A percentile compares a stretch with the other conserved stretches of the same genome.
phyloP scores from a whole-genome alignment of 2,888 invertebrate species.

The Andrena camellia region DNA sequence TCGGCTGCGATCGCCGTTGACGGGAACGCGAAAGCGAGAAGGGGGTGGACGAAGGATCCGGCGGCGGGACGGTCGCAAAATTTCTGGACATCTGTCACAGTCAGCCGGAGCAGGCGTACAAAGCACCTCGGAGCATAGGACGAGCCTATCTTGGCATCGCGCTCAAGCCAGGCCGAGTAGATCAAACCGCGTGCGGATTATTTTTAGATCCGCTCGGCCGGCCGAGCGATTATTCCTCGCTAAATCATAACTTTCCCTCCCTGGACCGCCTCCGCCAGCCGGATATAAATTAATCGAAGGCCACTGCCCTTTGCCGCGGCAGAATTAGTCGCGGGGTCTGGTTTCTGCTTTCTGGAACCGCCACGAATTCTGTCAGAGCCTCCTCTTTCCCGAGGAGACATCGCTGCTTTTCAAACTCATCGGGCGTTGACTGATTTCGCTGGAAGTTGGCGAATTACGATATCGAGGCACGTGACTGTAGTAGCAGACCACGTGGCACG shows the following conservation, averaged over 20 bases:
- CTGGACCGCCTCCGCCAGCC: conserved; percentile 25
- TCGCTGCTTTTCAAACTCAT: neutral
- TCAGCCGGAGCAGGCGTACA: conserved; percentile 40
- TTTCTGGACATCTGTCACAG: conserved; percentile 58
- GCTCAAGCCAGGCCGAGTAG: conserved; percentile 47
- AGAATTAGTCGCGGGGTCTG: conserved; percentile 11
- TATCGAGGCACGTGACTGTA: conserved; percentile 39
- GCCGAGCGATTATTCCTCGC: conserved; percentile 77
- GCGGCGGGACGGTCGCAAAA: conserved; percentile 27
- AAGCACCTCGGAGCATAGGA: conserved; percentile 49
- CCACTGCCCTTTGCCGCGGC: conserved; percentile 55
- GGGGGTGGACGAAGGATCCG: no score
- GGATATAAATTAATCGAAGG: conserved; percentile 65
- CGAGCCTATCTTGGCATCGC: conserved; percentile 67
- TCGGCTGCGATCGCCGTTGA: no score
- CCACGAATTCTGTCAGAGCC: neutral
- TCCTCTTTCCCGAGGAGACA: neutral
- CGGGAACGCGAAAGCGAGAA: neutral
- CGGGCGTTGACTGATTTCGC: neutral
- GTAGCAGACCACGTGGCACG: conserved; percentile 61
- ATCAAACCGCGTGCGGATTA: conserved; percentile 67
- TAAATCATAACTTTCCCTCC: conserved; percentile 77
- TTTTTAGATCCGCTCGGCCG: conserved; percentile 76
- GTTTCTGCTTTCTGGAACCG: neutral
- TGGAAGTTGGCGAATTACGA: neutral